Evolutionary conservation across 2,888 invertebrate genomes (phyloP), one percentile per base, ranked within the genome.

Genomic region (Lagria hirta): DNA sequence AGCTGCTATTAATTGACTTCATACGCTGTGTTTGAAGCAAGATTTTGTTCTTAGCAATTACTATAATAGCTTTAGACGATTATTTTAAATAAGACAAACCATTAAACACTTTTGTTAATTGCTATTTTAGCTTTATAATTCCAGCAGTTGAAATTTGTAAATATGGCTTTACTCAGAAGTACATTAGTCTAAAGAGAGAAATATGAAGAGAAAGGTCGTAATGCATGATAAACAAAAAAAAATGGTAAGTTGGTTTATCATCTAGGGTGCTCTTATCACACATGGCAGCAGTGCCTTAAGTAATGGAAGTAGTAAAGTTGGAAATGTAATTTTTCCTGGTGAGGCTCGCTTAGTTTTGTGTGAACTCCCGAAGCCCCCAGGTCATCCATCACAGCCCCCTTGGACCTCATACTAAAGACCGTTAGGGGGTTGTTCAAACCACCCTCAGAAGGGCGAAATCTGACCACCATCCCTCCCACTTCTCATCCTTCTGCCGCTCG

Each of bases 351-450:
- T 41, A 52, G 58, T 49, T 52, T 49, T 50, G 40, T 50, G 56
- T 41, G 52, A 53, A 55, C 57, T 57, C 60, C 58, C 59, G 47
- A 51, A 57, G 61, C 69, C 68, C 70, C 61, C 66, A 70, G 70
- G 71, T 71, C 70, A 70, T 71, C 69, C 70, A 71, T 71, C 71
- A 71, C 67, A 65, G 66, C 61, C 66, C 68, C 69, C 60, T 54
- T 55, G 55, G 60, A 56, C 61, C 64, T 60, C 65, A 64, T 59
- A 62, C 65, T 60, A 60, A 64, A 61, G 64, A 64, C 62, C 55
- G 52, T 54, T 54, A 34, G 49, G 55, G 51, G 49, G 37, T 45
- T 42, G 43, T 45, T 41, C 50, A 49, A 49, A 52, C 58, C 60
- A 57, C 61, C 58, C 58, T 55, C 57, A 53, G 52, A 55, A 52